Evolutionary conservation across 1,140 invertebrate species (phyloP), one percentile per base, ranked within the genome.

Genomic region (Ceratitis capitata): DNA sequence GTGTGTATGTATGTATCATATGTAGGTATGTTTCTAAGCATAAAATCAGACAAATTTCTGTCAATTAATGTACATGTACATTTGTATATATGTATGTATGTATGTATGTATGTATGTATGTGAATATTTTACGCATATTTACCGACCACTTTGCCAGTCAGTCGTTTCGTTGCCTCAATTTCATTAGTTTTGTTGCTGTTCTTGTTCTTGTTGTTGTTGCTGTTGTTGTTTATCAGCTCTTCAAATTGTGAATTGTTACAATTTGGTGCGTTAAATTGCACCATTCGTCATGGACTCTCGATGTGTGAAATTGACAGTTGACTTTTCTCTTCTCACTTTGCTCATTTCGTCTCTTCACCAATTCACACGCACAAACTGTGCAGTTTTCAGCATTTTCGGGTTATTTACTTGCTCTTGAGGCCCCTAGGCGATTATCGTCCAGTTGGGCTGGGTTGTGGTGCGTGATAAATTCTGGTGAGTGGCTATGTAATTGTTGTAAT

Each of bases 181-280:
- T 0, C 61, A 29, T 69, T 69, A 35, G 61, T 2, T 26, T 5
- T 19, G 32, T n/a, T 69, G 7, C 23, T 2, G 45, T 47, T 47
- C 14, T 47, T 47, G n/a, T 61, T 61, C 29, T 32, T 16, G 5
- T 69, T 19, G 3, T 69, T 69, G 12, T 26, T n/a, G n/a, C n/a
- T n/a, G n/a, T 82, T 7, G 39, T 47, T 26, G 32, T 47, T 9
- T 9, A 53, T n/a, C 6, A 26, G 45, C 82, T 83, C 49, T 83
- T 53, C 23, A 83, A 53, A 64, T 82, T 39, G 49, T 85, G 83
- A 85, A 89, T 89, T 88, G 88, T 85, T 87, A 88, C 90, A 91
- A 91, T 90, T 91, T 91, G 90, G 88, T 90, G 90, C 90, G 90
- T 91, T 89, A 91, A 91, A 91, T 91, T 91, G 88, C 86, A 87